Evolutionary conservation across 2,888 invertebrate species (phyloP).

Genomic region (Entomobrya multifasciata): DNA sequence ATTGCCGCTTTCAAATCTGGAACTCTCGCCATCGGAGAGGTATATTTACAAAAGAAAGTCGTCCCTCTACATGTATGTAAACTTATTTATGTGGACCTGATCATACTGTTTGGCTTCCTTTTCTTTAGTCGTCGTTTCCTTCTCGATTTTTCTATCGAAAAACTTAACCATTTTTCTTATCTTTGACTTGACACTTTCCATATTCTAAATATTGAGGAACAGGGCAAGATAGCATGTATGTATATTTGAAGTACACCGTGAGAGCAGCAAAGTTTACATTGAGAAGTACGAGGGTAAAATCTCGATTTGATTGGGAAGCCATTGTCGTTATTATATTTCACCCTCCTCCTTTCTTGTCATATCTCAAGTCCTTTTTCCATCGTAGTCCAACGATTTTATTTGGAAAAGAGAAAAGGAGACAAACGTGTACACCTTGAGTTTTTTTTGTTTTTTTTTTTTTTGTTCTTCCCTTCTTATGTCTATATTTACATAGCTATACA

Average conservation of each 20-base stretch:
- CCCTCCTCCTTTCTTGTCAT: conserved; percentile 52
- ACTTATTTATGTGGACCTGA: no score
- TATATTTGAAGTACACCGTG: not conserved
- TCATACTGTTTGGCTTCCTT: conserved; percentile 20
- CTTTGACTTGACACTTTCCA: conserved; percentile 41
- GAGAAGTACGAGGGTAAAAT: conserved; percentile 70
- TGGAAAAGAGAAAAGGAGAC: not conserved
- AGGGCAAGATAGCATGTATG: not conserved
- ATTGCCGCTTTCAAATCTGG: no score
- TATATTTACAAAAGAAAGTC: no score
- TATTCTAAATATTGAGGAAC: not conserved
- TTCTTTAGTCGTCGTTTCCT: conserved; percentile 2
- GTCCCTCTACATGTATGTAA: no score
- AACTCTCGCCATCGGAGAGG: no score
- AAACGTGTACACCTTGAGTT: not conserved
- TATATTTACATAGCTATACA: conserved; percentile 16
- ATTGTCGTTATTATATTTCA: conserved; percentile 59
- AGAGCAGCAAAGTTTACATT: conserved; percentile 57
- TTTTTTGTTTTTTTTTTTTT: not conserved
- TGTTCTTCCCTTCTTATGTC: not conserved
- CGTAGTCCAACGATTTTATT: not conserved
- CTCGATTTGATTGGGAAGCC: conserved; percentile 72
- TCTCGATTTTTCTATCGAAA: no score
- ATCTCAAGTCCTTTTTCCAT: conserved; percentile 16
- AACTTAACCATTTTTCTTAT: conserved; percentile 33